Base-by-base conservation (phyloP, 2,888 invertebrate species). In the Nycteola revayana region DNA sequence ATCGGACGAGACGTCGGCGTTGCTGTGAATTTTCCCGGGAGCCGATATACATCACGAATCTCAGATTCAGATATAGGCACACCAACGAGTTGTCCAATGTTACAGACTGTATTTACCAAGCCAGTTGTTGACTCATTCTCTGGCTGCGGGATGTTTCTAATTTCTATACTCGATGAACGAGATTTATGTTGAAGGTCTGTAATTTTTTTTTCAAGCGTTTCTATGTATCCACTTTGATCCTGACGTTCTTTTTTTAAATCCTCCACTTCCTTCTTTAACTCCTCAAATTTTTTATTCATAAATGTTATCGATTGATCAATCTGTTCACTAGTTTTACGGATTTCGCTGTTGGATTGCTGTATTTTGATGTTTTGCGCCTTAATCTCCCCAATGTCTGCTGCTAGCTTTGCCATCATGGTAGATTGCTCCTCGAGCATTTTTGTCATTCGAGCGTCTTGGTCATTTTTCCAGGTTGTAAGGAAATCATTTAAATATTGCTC, bases 331-430 rank as follows among this genome's bases (percentile, higher is more conserved):
- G 21, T 10, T 10, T 33, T 33, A 14, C 32, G 21, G 26, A 32
- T 32, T 10, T 27, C n/a, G 6, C 11, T 9, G 9, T 27, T 33
- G 0, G 27, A 33, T 3, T 26, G 10, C 14, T 33, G 8, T 1
- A 33, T 33, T 9, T 33, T 9, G 7, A 11, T 9, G 11, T 33
- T 33, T 10, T 33, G 32, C 3, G 22, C 10, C 7, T 33, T 33
- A 22, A 27, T 33, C 11, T 14, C 8, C 7, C 1, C 26, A 9
- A 32, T 11, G 1, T 32, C 32, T 1, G 18, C 8, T 8, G 26
- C 10, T 9, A 32, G 7, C 20, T 26, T 33, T 14, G 25, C n/a
- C 9, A 27, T 33, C 1, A 33, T 4, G 14, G 26, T 5, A 1
- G 25, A 20, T 17, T 31, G 25, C 6, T 18, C 18, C 18, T n/a